A percentile compares a stretch with the other conserved stretches of the same genome.
phyloP scores from a whole-genome alignment of 2,113 vertebrate genomes.

The Callorhinus ursinus region DNA sequence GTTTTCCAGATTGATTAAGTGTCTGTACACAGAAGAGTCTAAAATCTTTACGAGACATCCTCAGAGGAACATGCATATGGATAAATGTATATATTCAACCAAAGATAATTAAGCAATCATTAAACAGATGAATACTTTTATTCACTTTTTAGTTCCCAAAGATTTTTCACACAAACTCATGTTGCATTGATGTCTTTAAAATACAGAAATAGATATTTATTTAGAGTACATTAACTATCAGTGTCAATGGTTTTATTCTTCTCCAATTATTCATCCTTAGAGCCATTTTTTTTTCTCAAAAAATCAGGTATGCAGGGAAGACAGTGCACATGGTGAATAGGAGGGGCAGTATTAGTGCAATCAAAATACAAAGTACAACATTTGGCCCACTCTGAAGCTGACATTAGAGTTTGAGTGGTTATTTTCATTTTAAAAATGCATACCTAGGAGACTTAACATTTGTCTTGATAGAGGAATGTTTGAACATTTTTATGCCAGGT shows the following conservation, averaged over 20 bases:
- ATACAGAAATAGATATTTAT: neutral
- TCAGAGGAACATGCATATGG: neutral
- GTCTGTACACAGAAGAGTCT: neutral
- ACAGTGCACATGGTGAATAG: neutral
- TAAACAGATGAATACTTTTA: neutral
- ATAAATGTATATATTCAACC: neutral
- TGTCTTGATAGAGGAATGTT: neutral
- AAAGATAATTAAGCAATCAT: constrained; percentile 30
- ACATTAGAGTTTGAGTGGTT: neutral
- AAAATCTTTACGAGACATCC: neutral
- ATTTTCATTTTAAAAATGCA: constrained; percentile 2
- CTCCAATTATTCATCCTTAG: neutral
- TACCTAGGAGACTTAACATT: neutral
- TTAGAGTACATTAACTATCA: neutral
- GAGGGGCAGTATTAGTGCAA: neutral
- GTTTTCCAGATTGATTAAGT: neutral
- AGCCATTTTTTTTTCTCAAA: neutral
- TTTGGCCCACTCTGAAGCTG: neutral
- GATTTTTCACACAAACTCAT: neutral
- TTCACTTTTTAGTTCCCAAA: neutral
- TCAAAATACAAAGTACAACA: neutral
- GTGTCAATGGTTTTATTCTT: neutral
- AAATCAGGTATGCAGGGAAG: neutral
- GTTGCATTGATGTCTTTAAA: neutral
- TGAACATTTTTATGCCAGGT: neutral